Evolutionary conservation across 2,888 invertebrate genomes (phyloP), one percentile per base, ranked within the genome.

Genomic region (Pegoplata infirma): DNA sequence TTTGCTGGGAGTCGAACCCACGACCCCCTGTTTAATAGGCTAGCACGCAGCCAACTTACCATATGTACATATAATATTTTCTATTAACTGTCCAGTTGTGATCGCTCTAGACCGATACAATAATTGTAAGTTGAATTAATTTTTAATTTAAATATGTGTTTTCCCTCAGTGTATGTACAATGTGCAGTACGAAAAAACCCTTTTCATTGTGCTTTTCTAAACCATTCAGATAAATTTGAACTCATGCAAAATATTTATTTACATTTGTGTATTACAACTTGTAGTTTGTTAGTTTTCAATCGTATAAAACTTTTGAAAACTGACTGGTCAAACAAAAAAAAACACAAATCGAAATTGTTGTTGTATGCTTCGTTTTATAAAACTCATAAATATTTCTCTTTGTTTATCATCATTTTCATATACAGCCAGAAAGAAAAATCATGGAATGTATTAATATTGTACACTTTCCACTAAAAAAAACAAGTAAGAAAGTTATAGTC

Each of bases 351-450:
- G 44, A 63, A 49, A 40, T 32, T 25, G 7, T 19, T 49, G n/a
- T 12, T 53, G 7, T 73, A 61, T 78, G 73, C 69, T 59, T 66
- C 47, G 66, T 71, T 78, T 71, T 66, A 74, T 59, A 78, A 69
- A 76, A 76, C 68, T 78, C 80, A 81, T 80, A 82, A 82, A 82
- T 82, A 82, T 80, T 78, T 76, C 80, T 69, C 76, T 82, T 82
- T 82, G 78, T 81, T 78, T 68, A 69, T 76, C 76, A 68, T 80
- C 68, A 68, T 58, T 75, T 75, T 72, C 49, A 58, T 67, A 46
- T 46, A 61, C 28, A n/a, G n/a, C 55, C 55, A 75, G 66, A 64
- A 7, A 44, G 44, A 59, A 51, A 49, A n/a, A n/a, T n/a, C n/a
- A 46, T 8, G n/a, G 28, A 56, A 74, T 66, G 28, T 59, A 49